Evolutionary conservation across 2,888 invertebrate genomes (phyloP), one percentile per base, ranked within the genome.

Genomic region (Mythimna impura): DNA sequence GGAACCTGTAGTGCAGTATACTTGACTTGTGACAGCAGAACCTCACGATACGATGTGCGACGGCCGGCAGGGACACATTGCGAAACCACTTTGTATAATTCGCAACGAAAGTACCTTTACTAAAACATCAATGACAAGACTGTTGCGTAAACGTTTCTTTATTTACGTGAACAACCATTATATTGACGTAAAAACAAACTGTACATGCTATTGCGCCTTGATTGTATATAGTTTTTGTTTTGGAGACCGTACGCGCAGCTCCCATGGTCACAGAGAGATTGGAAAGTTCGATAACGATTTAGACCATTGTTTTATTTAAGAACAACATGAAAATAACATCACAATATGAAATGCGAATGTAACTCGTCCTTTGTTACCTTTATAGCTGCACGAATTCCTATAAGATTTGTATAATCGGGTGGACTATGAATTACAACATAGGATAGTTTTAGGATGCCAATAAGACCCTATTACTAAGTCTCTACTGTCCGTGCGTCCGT

Each of bases 41-140:
- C 60, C 8, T 60, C 67, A 67, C 54, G 54, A 54, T 52, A 47
- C 60, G 54, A 71, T 34, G 69, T 66, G 55, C 34, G 50, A 66
- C 63, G 60, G 55, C 22, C 68, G 30, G 20, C 78, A 70, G 73
- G 65, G 36, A 60, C 30, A 60, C 36, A 25, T 73, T 84, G 61
- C 71, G 66, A 82, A 78, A 85, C 62, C 73, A 68, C 70, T 76
- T 83, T 76, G 71, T 73, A 66, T 70, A 72, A 73, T 76, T 77
- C 70, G 70, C 77, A 72, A 84, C 64, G 69, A 76, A 72, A 80
- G 66, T 80, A 71, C 74, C 62, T 60, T 65, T 69, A 66, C 79
- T 69, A 80, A 78, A 85, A 78, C 72, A 73, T 78, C 76, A 84
- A 74, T 82, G 84, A 83, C 76, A 80, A 76, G 61, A 69, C 34